These are phyloP conservation scores for Morpho achilles DNA, from an alignment of 2,888 invertebrate genomes.

Conservation along the genomic window DNA sequence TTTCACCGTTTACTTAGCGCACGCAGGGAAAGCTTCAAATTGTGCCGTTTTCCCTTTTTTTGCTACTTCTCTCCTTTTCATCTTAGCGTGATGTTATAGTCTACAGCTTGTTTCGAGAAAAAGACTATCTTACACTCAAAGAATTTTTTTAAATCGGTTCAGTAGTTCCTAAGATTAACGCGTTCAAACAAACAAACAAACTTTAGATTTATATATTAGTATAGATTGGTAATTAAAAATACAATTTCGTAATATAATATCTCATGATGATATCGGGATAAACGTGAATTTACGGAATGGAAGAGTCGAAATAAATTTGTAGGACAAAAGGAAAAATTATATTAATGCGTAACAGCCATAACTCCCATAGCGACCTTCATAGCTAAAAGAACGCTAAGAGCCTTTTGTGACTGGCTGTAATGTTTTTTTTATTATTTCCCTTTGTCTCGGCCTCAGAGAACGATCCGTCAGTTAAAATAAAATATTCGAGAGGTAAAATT, in stretches of 20 bases:
- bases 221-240: no score
- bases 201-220: no score
- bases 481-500: constrained; percentile 63
- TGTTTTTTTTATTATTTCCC: constrained; percentile 55
- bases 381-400: constrained; percentile 52
- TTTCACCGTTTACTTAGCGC: no score
- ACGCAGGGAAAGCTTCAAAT: no score
- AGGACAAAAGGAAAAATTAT: constrained; percentile 48
- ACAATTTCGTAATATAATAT: background rate
- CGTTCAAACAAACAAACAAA: no score
- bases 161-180: no score
- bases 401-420: constrained; percentile 53
- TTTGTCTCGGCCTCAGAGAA: constrained; percentile 53
- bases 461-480: constrained; percentile 50
- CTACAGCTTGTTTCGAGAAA: no score
- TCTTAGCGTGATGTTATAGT: no score
- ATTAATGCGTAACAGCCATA: constrained; percentile 51
- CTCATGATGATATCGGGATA: constrained; percentile 15
- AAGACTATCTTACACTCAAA: no score
- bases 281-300: constrained; percentile 21
- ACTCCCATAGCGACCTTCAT: constrained; percentile 43
- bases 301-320: constrained; percentile 34
- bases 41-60: no score
- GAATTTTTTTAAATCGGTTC: no score
- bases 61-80: no score